Percentiles rank a stretch among this genome's conserved stretches.
Conservation (phyloP, 1,140 invertebrate genomes). For the Tetramorium alpestre region DNA sequence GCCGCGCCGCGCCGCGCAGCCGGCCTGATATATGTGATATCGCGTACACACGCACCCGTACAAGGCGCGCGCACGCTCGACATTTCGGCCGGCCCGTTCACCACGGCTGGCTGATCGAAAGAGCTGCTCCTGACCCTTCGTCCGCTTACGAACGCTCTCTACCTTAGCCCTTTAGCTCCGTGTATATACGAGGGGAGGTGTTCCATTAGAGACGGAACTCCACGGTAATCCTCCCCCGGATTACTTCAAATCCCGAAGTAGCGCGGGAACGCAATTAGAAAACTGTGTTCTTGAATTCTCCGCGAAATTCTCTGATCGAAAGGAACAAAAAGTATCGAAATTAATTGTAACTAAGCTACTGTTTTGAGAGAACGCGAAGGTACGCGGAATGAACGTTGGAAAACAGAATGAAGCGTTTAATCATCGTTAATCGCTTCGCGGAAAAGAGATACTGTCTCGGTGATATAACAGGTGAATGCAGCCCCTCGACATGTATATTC, state of each 20-base stretch:
- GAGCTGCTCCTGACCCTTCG: slow-evolving; percentile 51
- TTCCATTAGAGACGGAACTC: not conserved
- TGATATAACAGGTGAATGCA: not conserved
- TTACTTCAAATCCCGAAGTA: not conserved
- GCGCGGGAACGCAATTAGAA: not conserved
- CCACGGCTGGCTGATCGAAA: slow-evolving; percentile 52
- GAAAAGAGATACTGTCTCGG: not conserved
- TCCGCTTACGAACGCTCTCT: not conserved
- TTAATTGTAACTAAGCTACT: not conserved
- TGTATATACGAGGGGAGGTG: not conserved
- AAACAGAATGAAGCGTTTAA: not conserved
- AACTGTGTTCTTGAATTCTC: not conserved
- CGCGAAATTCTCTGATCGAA: not conserved
- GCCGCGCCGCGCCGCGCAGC: slow-evolving; percentile 63
- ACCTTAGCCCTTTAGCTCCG: slow-evolving; percentile 32
- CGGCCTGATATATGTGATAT: not conserved
- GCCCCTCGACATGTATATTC: not conserved
- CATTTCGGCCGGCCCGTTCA: slow-evolving; percentile 51
- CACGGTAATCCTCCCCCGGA: not conserved
- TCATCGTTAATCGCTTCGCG: not conserved
- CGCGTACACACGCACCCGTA: slow-evolving; percentile 5
- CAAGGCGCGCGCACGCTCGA: slow-evolving; percentile 23
- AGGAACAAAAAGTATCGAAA: not conserved
- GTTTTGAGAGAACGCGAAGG: not conserved
- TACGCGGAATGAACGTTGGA: not conserved